These are phyloP conservation scores for Metridium senile DNA, from an alignment of 92 coral and sea anemone genomes.

Conservation along the genomic window DNA sequence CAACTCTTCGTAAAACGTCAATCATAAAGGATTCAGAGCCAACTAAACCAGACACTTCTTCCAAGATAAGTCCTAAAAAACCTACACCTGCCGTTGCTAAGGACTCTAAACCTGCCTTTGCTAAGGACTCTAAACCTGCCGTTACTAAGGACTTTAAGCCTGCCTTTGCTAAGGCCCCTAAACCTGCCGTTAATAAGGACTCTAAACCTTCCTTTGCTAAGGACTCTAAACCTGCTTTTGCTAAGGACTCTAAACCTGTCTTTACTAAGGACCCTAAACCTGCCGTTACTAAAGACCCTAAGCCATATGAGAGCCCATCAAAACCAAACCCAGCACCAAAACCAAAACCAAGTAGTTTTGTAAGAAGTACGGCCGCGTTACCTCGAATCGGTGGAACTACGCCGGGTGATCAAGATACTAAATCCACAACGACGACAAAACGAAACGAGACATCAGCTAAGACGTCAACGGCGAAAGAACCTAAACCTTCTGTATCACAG, in stretches of 20 bases:
- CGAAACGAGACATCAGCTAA: neutral
- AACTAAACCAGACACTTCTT: neutral
- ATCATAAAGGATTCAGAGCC: neutral
- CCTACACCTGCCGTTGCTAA: neutral
- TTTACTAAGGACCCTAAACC: conserved; percentile 18
- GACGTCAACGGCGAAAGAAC: neutral
- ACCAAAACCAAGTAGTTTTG: conserved; percentile 14
- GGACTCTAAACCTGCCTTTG: neutral
- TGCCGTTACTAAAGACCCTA: neutral
- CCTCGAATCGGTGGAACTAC: conserved; percentile 13
- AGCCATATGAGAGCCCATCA: neutral
- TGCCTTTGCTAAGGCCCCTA: too few species aligned
- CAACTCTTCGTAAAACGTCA: conserved; percentile 4
- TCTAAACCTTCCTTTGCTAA: too few species aligned
- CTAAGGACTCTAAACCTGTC: neutral
- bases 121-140: conserved; percentile 13
- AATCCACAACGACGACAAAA: neutral
- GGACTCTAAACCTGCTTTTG: neutral
- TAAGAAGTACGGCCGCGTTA: conserved; percentile 11
- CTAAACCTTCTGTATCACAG: conserved; percentile 17
- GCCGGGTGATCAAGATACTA: neutral
- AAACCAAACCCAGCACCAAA: conserved; percentile 12
- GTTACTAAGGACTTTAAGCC: neutral
- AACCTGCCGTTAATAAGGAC: too few species aligned
- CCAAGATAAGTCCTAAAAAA: neutral